Evolutionary conservation across 2,888 invertebrate genomes (phyloP), one percentile per base, ranked within the genome.

Genomic region (Agrotis clavis): DNA sequence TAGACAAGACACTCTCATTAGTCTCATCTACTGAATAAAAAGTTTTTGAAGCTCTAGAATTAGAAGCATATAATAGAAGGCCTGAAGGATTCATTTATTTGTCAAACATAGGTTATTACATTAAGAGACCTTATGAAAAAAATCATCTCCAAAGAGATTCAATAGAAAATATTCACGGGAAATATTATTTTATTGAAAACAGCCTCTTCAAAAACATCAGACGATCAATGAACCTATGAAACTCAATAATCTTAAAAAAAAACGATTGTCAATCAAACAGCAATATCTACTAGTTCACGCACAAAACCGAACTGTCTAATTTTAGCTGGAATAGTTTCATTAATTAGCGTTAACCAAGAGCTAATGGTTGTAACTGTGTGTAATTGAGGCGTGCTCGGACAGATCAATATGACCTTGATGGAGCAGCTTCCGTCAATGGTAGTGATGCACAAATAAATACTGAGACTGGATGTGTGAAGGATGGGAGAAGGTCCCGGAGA

Each of bases 321-420:
- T 62, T 66, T 74, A 74, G 6, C 69, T 11, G 62, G n/a, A 79
- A 70, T 62, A 65, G 79, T 65, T 66, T 19, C 66, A 30, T 59
- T 70, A 14, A 78, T 78, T 78, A 80, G 30, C 18, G 25, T 64
- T 60, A 67, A 78, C 61, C 47, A 77, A 77, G 60, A 67, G 14
- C 21, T 80, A 67, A 80, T 78, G 60, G 35, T 18, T 41, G 25
- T 78, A 80, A 79, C 64, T 70, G 70, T 35, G 3, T 54, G 65
- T 75, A 80, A 78, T 78, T 78, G 81, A 78, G 47, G 56, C 64
- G 65, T 74, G n/a, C 56, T 61, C 18, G 13, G 2, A 4, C n/a
- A 11, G 50, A 70, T 78, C 63, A 75, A 70, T 80, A 75, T 65
- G 62, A 70, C 78, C 78, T 80, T 78, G 66, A 47, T 1, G 11